Evolutionary conservation across 2,888 invertebrate genomes (phyloP).

Genomic region (Gerosis bhagava): DNA sequence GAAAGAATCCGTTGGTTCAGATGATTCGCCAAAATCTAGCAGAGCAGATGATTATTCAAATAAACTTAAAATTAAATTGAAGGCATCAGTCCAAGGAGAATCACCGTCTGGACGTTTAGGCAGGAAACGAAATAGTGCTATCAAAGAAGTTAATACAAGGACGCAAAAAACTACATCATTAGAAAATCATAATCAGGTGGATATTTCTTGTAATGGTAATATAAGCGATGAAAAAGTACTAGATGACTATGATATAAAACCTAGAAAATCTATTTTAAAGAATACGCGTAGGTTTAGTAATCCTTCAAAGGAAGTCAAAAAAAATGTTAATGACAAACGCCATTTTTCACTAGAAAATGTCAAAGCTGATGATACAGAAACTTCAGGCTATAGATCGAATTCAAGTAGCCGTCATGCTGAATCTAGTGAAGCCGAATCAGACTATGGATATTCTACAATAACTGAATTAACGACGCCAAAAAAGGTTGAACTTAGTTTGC

Average conservation of each 20-base stretch:
- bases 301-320: conserved; percentile 42
- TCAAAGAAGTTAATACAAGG: conserved; percentile 39
- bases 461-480: conserved; percentile 82
- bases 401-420: conserved; percentile 68
- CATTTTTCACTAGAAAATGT: conserved; percentile 43
- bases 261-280: conserved; percentile 69
- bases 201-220: not conserved
- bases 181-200: conserved; percentile 36
- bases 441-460: conserved; percentile 84
- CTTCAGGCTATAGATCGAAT: conserved; percentile 81
- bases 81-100: conserved; percentile 18
- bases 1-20: conserved; percentile 67
- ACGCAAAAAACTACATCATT: conserved; percentile 27
- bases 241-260: conserved; percentile 42
- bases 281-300: conserved; percentile 49
- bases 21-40: conserved; percentile 49
- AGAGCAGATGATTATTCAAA: conserved; percentile 52
- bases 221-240: not conserved
- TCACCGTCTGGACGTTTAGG: conserved; percentile 34
- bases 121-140: conserved; percentile 53
- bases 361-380: conserved; percentile 68
- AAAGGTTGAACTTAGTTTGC: conserved; percentile 69
- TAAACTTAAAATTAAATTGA: conserved; percentile 51
- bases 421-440: conserved; percentile 80
- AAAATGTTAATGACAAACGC: conserved; percentile 31